Conservation (phyloP, 2,113 vertebrate genomes). For the Nannobrachium achirus region DNA sequence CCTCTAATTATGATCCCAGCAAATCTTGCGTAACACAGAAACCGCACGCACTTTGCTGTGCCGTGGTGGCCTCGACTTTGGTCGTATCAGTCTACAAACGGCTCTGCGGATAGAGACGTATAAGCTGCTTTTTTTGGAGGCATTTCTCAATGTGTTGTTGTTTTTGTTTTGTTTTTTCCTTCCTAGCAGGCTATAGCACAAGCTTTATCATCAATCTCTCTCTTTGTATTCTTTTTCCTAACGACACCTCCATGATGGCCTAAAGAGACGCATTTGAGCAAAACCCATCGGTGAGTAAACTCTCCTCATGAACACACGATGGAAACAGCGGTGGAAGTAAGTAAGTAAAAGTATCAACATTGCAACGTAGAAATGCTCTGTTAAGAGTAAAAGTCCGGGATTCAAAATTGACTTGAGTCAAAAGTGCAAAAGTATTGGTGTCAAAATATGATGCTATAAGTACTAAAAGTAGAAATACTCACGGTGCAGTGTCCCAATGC, state of each 20-base stretch:
- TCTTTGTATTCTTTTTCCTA: background rate
- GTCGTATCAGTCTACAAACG: slow-evolving; percentile 12
- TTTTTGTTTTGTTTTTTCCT: background rate
- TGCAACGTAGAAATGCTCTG: too few relatives aligned
- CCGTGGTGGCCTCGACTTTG: background rate
- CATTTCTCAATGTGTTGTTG: background rate
- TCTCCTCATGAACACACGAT: too few relatives aligned
- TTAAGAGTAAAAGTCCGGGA: too few relatives aligned
- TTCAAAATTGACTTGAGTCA: too few relatives aligned
- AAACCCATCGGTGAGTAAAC: slow-evolving; percentile 4
- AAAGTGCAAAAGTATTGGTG: too few relatives aligned
- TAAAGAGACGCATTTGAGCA: slow-evolving; percentile 4
- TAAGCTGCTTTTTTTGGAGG: background rate
- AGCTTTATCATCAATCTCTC: background rate
- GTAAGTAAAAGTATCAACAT: too few relatives aligned
- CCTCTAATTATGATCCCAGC: slow-evolving; percentile 69
- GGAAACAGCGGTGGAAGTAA: too few relatives aligned
- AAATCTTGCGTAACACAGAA: slow-evolving; percentile 63
- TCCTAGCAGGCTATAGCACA: background rate
- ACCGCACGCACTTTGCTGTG: slow-evolving; percentile 27
- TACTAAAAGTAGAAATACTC: too few relatives aligned
- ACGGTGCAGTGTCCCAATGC: too few relatives aligned
- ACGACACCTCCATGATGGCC: background rate
- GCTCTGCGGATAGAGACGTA: background rate
- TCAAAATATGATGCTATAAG: too few relatives aligned